Conservation (phyloP, 2,113 vertebrate genomes). For the Antennarius striatus region DNA sequence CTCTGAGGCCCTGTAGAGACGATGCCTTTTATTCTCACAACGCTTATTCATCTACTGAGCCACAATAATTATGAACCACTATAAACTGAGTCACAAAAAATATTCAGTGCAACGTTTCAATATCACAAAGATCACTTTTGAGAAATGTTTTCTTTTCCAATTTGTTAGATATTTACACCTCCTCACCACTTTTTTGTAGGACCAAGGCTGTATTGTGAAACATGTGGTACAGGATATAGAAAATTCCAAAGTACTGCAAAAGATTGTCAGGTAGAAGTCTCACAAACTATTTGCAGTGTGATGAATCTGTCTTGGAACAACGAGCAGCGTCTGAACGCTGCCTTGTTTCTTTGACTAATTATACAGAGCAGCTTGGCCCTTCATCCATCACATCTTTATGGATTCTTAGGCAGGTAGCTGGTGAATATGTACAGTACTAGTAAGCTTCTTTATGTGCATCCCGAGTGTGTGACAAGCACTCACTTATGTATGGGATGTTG, state of each 20-base stretch:
- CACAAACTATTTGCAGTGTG: conserved; percentile 65
- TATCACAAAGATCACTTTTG: background rate
- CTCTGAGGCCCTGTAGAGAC: no score
- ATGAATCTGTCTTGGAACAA: conserved; percentile 70
- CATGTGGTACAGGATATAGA: background rate
- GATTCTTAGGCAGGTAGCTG: conserved; percentile 49
- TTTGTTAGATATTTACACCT: no score
- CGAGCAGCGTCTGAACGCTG: conserved; percentile 62
- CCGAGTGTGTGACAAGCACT: background rate
- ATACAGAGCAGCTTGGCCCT: conserved; percentile 28
- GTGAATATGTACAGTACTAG: conserved; percentile 8
- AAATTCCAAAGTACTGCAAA: conserved; percentile 7
- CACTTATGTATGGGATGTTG: background rate
- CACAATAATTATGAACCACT: background rate
- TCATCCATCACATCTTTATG: conserved; percentile 70
- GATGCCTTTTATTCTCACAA: background rate
- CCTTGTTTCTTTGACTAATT: conserved; percentile 68
- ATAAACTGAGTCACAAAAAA: background rate
- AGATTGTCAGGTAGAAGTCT: conserved; percentile 33
- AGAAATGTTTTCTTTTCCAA: no score
- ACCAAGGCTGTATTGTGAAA: conserved; percentile 14
- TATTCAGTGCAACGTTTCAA: background rate
- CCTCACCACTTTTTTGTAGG: conserved; percentile 13
- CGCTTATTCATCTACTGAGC: background rate
- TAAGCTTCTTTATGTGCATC: conserved; percentile 6